phyloP scores from a whole-genome alignment of 2,113 vertebrate genomes.

The Anseranas semipalmata region DNA sequence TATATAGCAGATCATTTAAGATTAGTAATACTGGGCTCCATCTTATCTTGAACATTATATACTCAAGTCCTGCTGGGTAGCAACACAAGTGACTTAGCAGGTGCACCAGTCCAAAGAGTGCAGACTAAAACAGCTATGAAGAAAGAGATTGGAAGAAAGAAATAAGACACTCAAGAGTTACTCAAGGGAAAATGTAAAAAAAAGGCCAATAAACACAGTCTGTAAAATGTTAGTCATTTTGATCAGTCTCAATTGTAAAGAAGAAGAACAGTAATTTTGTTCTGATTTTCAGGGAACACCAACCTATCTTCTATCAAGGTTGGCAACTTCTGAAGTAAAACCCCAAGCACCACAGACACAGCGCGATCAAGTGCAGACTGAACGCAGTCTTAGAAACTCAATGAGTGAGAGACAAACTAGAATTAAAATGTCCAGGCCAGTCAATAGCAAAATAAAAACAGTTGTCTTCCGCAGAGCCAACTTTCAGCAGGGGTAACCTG shows the following conservation, averaged over 20 bases:
- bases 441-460: not conserved
- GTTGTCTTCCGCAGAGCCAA: not conserved
- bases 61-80: not conserved
- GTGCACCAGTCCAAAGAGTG: not conserved
- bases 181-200: not conserved
- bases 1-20: not conserved
- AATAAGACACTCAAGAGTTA: not conserved
- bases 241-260: not conserved
- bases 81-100: not conserved
- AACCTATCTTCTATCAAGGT: not conserved
- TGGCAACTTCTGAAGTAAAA: not conserved
- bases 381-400: not conserved
- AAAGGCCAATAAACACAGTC: not conserved
- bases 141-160: not conserved
- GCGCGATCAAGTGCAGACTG: not conserved
- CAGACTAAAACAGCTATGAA: not conserved
- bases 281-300: not conserved
- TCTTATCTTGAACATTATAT: not conserved
- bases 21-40: not conserved
- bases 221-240: not conserved
- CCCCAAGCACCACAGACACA: not conserved
- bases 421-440: not conserved
- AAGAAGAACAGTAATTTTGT: not conserved
- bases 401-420: accelerated
- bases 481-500: not conserved